Base-by-base conservation (phyloP, 2,888 invertebrate species). In the Drosophila falleni region DNA sequence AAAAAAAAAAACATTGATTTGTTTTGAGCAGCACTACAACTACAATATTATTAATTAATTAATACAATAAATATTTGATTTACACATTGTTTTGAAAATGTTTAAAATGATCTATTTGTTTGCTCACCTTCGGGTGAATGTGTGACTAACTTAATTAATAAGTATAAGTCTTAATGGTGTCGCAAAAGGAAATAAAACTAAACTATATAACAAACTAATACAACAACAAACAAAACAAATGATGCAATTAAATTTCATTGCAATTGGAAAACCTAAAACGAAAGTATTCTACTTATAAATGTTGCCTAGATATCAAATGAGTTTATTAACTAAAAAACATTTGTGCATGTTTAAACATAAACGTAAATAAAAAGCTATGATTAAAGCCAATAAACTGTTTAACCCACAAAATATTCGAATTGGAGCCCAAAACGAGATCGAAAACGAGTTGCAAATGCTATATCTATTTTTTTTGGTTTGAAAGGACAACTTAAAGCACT, bases 221-320 rank as follows among this genome's bases (percentile, higher is more conserved):
- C 19, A 19, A 26, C 37, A 29, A 53, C 13, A 46, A 47, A 50
- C 53, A 55, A 50, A 75, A 75, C 61, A 29, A 59, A 31, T 41
- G 19, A 64, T 75, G 68, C 56, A 64, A 64, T 77, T 56, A 29
- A 47, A 70, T 60, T 66, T 71, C 59, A 58, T 51, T 54, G 65
- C 53, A 74, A 68, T 62, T 41, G 65, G 55, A 56, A 65, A 74
- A 61, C 44, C 72, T 53, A 58, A 56, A 82, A 69, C 62, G 19
- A 72, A 83, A 87, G 89, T 84, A 89, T 81, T 89, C 70, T 88
- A 84, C 78, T 81, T 89, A 72, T 89, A 81, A 86, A 76, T 87
- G 80, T 84, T 89, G 65, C 71, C 62, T 72, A 74, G 56, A 56
- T 71, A 69, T 74, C 59, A 37, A 78, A 74, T 61, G 26, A 61